Conservation (phyloP, 35 echinoderm and acorn worm genomes). For the Heliocidaris tuberculata region DNA sequence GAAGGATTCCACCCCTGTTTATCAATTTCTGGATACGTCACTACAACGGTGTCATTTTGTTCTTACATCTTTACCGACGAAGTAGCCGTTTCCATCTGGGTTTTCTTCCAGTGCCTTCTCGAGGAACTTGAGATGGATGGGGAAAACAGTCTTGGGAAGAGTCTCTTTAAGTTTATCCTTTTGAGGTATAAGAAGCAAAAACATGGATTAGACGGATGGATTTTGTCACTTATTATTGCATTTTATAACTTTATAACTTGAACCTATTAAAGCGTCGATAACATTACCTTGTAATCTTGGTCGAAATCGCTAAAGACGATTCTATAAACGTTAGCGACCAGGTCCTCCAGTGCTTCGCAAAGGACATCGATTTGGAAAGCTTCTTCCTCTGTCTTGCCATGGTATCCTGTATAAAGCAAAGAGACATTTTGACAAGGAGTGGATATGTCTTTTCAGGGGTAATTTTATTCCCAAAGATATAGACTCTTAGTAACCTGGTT, state of each 20-base stretch:
- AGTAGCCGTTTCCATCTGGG: neutral
- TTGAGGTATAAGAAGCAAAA: neutral
- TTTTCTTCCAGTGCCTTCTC: neutral
- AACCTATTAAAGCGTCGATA: neutral
- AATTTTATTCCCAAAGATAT: too few species aligned
- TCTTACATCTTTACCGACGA: conserved; percentile 38
- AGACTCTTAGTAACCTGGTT: too few species aligned
- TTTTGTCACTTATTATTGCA: too few species aligned
- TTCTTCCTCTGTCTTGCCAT: conserved; percentile 16
- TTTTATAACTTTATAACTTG: too few species aligned
- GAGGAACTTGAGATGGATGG: neutral
- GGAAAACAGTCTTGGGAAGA: neutral
- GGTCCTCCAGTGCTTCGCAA: conserved; percentile 21
- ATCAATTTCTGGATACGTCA: too few species aligned
- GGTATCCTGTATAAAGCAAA: neutral
- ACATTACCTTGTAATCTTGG: neutral
- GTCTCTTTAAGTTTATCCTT: conserved; percentile 19
- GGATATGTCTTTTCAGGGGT: too few species aligned
- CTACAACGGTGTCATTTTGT: too few species aligned
- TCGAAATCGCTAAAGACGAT: neutral
- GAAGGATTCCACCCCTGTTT: too few species aligned
- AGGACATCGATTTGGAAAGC: conserved; percentile 19
- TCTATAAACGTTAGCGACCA: neutral
- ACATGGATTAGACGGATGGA: neutral
- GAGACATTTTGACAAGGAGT: neutral